These are phyloP conservation scores for Hydropsyche betteni DNA, from an alignment of 2,888 invertebrate species.

Conservation along the genomic window DNA sequence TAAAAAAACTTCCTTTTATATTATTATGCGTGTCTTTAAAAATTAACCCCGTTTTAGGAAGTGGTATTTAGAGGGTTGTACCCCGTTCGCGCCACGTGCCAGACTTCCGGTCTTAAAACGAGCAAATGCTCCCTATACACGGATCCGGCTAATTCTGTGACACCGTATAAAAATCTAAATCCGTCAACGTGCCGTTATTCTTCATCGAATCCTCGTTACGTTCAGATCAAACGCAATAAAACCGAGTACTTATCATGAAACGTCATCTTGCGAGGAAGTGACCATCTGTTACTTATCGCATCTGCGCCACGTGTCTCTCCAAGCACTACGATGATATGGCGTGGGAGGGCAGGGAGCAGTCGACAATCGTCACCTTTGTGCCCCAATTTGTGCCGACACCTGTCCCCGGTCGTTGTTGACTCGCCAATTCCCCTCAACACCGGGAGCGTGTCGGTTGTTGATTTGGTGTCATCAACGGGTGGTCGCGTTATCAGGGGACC, in stretches of 20 bases:
- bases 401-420: constrained; percentile 8
- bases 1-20: neutral
- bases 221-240: no score
- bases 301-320: neutral
- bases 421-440: neutral
- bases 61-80: constrained; percentile 7
- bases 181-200: no score
- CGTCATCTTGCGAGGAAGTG: no score
- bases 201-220: no score
- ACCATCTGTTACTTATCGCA: no score
- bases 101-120: constrained; percentile 29
- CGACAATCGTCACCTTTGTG: constrained; percentile 11
- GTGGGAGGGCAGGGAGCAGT: neutral
- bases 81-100: constrained; percentile 35
- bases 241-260: no score
- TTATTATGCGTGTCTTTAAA: constrained; percentile 22
- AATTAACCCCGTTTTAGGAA: constrained; percentile 28
- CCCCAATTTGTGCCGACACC: constrained; percentile 1
- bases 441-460: constrained; percentile 1
- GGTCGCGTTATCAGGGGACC: no score
- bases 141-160: neutral
- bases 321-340: neutral
- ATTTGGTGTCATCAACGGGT: neutral
- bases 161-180: no score
- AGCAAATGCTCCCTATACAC: neutral